phyloP scores from a whole-genome alignment of 2,113 vertebrate species.

The Oxygymnocypris stewartii region DNA sequence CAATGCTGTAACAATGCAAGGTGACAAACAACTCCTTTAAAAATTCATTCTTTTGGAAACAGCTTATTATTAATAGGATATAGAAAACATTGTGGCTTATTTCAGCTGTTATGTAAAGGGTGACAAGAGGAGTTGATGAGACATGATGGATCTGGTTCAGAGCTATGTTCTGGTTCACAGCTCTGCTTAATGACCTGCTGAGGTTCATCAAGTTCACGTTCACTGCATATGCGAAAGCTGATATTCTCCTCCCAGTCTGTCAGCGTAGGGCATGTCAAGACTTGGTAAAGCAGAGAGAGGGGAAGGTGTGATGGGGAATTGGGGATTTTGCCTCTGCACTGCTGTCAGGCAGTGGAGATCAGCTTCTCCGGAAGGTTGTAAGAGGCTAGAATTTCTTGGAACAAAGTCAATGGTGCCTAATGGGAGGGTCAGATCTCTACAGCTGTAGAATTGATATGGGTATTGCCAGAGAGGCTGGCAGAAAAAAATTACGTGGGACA shows the following conservation, averaged over 20 bases:
- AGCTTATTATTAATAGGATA: conserved; percentile 22
- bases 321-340: not conserved
- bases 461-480: conserved; percentile 15
- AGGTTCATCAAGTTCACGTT: not conserved
- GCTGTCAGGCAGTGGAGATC: not conserved
- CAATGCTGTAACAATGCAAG: conserved; percentile 17
- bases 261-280: not conserved
- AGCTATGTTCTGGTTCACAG: conserved; percentile 23
- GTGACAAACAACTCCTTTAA: not conserved
- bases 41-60: not conserved
- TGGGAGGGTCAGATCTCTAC: conserved; percentile 31
- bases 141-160: conserved; percentile 19
- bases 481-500: not conserved
- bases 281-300: not conserved
- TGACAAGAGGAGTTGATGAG: conserved; percentile 6
- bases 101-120: conserved; percentile 9
- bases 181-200: conserved; percentile 31
- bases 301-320: not conserved
- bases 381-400: conserved; percentile 6
- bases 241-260: conserved; percentile 1
- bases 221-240: not conserved
- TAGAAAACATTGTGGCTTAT: conserved; percentile 9
- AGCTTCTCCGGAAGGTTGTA: conserved; percentile 4
- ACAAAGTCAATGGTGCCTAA: not conserved
- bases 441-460: not conserved